Evolutionary conservation across 2,888 invertebrate genomes (phyloP).

Genomic region (Branchellion lobata): DNA sequence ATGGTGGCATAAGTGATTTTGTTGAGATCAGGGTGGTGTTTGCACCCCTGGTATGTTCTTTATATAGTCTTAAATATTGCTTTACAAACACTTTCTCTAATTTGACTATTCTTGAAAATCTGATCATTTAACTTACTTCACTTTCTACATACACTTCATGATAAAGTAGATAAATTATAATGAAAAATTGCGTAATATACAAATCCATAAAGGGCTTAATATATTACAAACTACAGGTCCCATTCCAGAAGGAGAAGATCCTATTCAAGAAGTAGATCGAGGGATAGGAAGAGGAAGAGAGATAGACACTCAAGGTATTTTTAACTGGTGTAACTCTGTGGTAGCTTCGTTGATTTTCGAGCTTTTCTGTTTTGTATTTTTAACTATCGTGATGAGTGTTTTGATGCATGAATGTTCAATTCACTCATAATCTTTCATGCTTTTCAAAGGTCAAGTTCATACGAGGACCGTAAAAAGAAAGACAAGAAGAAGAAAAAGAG

Average conservation of each 20-base stretch:
- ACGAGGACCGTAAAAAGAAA: background rate
- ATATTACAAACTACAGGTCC: too few relatives aligned
- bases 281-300: background rate
- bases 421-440: background rate
- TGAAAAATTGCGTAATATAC: too few relatives aligned
- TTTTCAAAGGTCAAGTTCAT: conserved; percentile 14
- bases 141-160: too few relatives aligned
- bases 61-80: background rate
- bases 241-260: conserved; percentile 32
- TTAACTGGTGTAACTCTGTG: too few relatives aligned
- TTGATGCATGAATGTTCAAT: too few relatives aligned
- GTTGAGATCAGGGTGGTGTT: conserved; percentile 8
- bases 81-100: background rate
- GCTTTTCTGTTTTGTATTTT: background rate
- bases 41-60: conserved; percentile 12
- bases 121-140: too few relatives aligned
- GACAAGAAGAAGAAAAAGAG: background rate
- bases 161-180: background rate
- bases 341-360: too few relatives aligned
- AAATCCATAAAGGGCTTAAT: too few relatives aligned
- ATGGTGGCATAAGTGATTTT: background rate
- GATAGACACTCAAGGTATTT: background rate
- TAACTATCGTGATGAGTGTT: background rate
- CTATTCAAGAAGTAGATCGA: conserved; percentile 34
- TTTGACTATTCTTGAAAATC: background rate